A percentile compares a stretch with the other conserved stretches of the same genome.
Conservation (phyloP, 1,140 invertebrate genomes). For the Philopotamus ludificatus region DNA sequence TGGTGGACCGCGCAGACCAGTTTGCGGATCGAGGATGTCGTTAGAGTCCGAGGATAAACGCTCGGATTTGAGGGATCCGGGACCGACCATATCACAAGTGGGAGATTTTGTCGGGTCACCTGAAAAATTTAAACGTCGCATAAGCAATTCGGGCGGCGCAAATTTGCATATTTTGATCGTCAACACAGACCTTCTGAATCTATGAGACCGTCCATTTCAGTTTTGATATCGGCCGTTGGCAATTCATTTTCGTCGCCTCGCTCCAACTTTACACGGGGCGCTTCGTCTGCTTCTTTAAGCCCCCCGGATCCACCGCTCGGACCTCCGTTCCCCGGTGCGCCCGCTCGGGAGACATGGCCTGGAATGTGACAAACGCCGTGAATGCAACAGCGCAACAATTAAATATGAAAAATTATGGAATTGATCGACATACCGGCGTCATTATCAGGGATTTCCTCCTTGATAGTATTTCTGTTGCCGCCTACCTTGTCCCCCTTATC, state of each 20-base stretch:
- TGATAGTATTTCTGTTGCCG: slow-evolving; percentile 45
- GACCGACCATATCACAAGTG: slow-evolving; percentile 52
- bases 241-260: slow-evolving; percentile 47
- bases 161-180: neutral
- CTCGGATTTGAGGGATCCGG: slow-evolving; percentile 55
- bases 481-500: slow-evolving; percentile 56
- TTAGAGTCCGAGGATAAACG: slow-evolving; percentile 56
- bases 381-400: neutral
- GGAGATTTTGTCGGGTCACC: slow-evolving; percentile 57
- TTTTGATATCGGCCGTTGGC: slow-evolving; percentile 55
- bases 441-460: slow-evolving; percentile 55
- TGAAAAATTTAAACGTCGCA: slow-evolving; percentile 31
- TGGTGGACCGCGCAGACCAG: slow-evolving; percentile 49
- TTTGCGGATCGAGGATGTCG: slow-evolving; percentile 55
- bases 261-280: slow-evolving; percentile 53
- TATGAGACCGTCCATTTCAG: slow-evolving; percentile 56
- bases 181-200: slow-evolving; percentile 50
- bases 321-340: slow-evolving; percentile 29
- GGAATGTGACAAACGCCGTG: neutral
- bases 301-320: slow-evolving; percentile 51
- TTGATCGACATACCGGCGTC: slow-evolving; percentile 49
- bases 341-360: slow-evolving; percentile 53
- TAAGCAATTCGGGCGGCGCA: neutral
- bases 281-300: slow-evolving; percentile 55
- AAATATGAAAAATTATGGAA: neutral